Evolutionary conservation across 2,113 vertebrate genomes (phyloP), one percentile per base, ranked within the genome.

Genomic region (Dissostichus mawsoni): DNA sequence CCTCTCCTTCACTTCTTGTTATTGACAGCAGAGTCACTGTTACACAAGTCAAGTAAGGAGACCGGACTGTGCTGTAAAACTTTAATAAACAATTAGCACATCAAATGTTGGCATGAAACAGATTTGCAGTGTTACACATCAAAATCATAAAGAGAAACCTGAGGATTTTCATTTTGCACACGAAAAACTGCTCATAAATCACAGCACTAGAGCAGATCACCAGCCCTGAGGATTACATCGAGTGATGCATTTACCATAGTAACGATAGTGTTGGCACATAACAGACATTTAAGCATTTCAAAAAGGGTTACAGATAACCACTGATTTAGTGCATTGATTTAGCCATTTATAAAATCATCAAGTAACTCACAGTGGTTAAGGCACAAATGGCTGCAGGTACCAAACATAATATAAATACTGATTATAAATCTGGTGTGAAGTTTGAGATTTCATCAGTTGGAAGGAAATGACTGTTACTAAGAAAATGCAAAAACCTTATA

Each of bases 211-310:
- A 83, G 14, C 53, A 36, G 50, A 81, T 66, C 12, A 71, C 50
- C 20, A 53, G 61, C 47, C 87, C 88, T 88, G 87, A 90, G 81
- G 23, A 79, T 53, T 61, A 73, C 64, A 83, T n/a, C 23, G 52
- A 81, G 62, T 48, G 23, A 74, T 71, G 80, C 8, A 69, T 76
- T 44, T 10, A n/a, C 4, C 13, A 45, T 5, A 41, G 18, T n/a
- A 76, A 67, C 0, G 1, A 82, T 56, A 25, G 41, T 72, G 58
- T 83, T 76, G 45, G 47, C 51, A 65, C n/a, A 5, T 50, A 51
- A 2, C 58, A 33, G 41, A 72, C 41, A 71, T 74, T 36, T 36
- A 70, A 59, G 17, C 45, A 53, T 59, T 45, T 66, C 11, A 14
- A 59, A 13, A 20, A 44, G 4, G 5, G 57, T 13, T 52, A 2